A percentile compares a stretch with the other conserved stretches of the same genome.
phyloP scores from a whole-genome alignment of 2,113 vertebrate species.

The Tragelaphus imberbis region DNA sequence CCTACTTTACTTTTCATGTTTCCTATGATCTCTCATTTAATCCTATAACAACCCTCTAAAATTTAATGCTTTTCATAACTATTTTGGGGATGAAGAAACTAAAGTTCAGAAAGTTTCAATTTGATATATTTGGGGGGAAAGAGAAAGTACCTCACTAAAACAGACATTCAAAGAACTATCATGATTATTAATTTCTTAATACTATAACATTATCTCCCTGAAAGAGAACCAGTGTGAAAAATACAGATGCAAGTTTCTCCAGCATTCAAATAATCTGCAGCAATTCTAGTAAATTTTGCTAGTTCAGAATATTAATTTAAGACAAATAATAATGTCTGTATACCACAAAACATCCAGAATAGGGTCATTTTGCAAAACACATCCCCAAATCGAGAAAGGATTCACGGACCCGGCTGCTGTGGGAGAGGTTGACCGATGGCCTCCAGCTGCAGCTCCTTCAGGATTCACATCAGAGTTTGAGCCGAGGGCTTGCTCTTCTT shows the following conservation, averaged over 20 bases:
- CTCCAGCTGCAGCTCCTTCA: not conserved
- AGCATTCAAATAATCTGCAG: not conserved
- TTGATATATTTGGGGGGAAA: not conserved
- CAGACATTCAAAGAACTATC: not conserved
- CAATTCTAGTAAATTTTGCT: not conserved
- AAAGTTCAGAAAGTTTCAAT: not conserved
- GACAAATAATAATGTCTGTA: not conserved
- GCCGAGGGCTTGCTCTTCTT: not conserved
- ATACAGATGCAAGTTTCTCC: not conserved
- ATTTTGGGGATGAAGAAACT: not conserved
- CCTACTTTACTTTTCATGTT: not conserved
- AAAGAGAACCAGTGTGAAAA: not conserved
- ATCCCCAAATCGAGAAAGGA: not conserved
- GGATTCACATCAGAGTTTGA: accelerated
- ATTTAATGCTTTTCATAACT: not conserved
- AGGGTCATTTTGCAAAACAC: not conserved
- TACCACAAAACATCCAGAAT: not conserved
- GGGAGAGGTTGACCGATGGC: not conserved
- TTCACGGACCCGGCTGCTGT: accelerated
- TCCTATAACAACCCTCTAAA: not conserved
- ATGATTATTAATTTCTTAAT: not conserved
- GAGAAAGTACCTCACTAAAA: not conserved
- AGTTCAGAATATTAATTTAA: not conserved
- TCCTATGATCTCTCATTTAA: not conserved
- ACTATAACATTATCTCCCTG: not conserved